Percentiles rank a stretch among this genome's conserved stretches.
These are phyloP conservation scores for Pseudanteris insignis DNA, from an alignment of 2,888 invertebrate genomes.

Conservation along the genomic window DNA sequence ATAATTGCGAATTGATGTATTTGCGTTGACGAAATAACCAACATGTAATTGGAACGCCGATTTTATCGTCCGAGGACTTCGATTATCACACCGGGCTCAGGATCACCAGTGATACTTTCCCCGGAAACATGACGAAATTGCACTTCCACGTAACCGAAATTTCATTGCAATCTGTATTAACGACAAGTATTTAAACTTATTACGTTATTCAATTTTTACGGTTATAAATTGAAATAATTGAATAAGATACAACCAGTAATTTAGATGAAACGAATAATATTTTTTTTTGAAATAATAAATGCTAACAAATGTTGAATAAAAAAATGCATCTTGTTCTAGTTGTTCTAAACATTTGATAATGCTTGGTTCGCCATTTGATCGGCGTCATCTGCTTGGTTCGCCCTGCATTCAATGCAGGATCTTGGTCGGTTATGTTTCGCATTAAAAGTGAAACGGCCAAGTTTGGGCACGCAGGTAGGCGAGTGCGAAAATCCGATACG, in stretches of 20 bases:
- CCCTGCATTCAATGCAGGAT: conserved; percentile 5
- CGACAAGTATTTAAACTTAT: conserved; percentile 1
- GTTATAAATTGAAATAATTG: no score
- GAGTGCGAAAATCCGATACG: conserved; percentile 8
- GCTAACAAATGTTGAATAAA: no score
- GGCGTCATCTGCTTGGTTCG: background rate
- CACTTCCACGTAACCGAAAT: conserved; percentile 18
- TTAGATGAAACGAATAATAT: no score
- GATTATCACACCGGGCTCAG: conserved; percentile 3
- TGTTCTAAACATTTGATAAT: no score
- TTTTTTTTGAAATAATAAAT: no score
- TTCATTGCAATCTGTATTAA: background rate
- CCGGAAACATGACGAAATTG: conserved; percentile 27
- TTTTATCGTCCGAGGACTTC: conserved; percentile 5
- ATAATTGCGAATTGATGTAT: conserved; percentile 24
- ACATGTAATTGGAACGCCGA: conserved; percentile 21
- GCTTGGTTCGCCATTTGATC: no score
- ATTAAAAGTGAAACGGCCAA: conserved; percentile 28
- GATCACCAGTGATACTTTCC: conserved; percentile 17
- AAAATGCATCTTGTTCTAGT: no score
- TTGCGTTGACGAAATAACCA: conserved; percentile 29
- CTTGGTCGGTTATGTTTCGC: conserved; percentile 7
- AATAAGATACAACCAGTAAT: no score
- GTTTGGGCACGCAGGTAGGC: conserved; percentile 19
- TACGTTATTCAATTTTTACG: no score